Base-by-base conservation (phyloP, 2,888 invertebrate genomes). In the Marasmarcha lunaedactyla region DNA sequence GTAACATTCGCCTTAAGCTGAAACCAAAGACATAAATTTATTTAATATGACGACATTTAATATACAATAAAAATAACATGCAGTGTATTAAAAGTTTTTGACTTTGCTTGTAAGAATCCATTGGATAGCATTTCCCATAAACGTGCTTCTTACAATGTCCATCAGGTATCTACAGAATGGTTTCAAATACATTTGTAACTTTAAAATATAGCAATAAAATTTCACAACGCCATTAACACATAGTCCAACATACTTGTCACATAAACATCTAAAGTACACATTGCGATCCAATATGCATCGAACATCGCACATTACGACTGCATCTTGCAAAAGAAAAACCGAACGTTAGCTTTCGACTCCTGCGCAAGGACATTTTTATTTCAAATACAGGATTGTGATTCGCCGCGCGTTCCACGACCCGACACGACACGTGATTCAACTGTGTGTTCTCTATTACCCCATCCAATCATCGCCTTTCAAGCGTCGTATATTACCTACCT, bases 331-430 rank as follows among this genome's bases (percentile, higher is more conserved):
- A 71, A 76, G 56, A 57, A 57, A n/a, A 58, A 52, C 63, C 61
- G 55, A 49, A 47, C 51, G 57, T 64, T 60, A 61, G 64, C 68
- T 70, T 69, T 69, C 68, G 52, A 62, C 55, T 54, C 54, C 55
- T 45, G 54, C 64, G 69, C 74, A 76, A 77, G 76, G 76, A 73
- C 72, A 64, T 63, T 60, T 54, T 50, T 48, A 50, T 53, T 59
- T 54, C 52, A 20, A 20, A 20, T 20, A 20, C 3, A 55, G 55
- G 51, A 53, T 64, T 57, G 46, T 44, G 41, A 64, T 62, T 71
- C 71, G 43, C 40, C 45, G 41, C 49, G 50, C 57, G 63, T 62
- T 49, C 41, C 46, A 39, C 40, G 38, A 41, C 50, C 54, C 51
- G 51, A 54, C 57, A 50, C 43, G 39, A 47, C 33, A 36, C 45